These are phyloP conservation scores for Sebastes baramenuke DNA, from an alignment of 2,797 vertebrate genomes.

Conservation along the genomic window DNA sequence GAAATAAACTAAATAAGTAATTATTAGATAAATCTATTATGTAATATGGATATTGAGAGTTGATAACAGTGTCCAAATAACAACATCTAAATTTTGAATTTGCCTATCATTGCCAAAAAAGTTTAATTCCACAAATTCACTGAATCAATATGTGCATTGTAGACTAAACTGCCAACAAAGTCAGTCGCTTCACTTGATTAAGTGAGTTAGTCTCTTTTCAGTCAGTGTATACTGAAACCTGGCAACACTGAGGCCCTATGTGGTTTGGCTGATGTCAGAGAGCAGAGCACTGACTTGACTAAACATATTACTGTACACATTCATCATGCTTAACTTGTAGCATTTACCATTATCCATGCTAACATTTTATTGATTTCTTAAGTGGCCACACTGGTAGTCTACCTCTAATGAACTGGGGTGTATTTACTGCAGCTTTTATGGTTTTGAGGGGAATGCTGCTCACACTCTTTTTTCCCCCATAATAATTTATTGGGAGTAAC, in stretches of 20 bases:
- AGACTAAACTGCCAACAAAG: conserved; percentile 19
- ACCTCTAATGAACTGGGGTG: not conserved
- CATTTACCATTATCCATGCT: not conserved
- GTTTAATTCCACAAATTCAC: conserved; percentile 38
- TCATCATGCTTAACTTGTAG: not conserved
- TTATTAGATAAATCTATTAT: not conserved
- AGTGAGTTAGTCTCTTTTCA: conserved; percentile 25
- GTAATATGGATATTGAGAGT: not conserved
- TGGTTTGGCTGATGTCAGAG: conserved; percentile 4
- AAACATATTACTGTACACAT: not conserved
- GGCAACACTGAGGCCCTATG: not conserved
- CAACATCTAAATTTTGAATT: not conserved
- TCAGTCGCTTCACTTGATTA: conserved; percentile 19
- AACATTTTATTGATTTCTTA: conserved; percentile 12
- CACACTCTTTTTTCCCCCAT: not conserved
- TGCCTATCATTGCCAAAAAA: not conserved
- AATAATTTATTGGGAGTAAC: no score
- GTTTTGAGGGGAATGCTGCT: not conserved
- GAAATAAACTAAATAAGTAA: not conserved
- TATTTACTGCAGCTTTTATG: not conserved
- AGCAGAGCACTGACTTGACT: not conserved
- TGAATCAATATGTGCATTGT: conserved; percentile 18
- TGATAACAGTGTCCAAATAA: not conserved
- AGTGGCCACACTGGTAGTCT: not conserved
- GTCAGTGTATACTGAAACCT: conserved; percentile 24